These are phyloP conservation scores for Trypoxylon attenuatum DNA, from an alignment of 2,888 invertebrate species.

Conservation along the genomic window DNA sequence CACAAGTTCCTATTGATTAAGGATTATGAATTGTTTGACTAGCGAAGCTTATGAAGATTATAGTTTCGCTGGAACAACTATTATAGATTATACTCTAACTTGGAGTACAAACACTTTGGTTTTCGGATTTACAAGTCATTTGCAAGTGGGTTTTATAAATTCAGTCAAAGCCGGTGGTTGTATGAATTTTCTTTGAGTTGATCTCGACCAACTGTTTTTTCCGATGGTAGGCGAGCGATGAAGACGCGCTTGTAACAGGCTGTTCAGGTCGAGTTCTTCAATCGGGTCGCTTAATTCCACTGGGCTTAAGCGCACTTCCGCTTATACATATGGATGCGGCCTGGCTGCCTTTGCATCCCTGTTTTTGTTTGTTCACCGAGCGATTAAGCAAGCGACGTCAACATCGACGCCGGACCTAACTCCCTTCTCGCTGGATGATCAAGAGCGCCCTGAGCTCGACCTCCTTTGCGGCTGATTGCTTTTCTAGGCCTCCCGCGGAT, in stretches of 20 bases:
- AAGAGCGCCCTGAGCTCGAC: not conserved
- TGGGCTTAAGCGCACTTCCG: constrained; percentile 16
- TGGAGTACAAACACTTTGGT: too few relatives aligned
- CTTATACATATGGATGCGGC: constrained; percentile 31
- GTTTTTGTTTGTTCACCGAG: constrained; percentile 30
- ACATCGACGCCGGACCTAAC: not conserved
- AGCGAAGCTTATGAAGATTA: too few relatives aligned
- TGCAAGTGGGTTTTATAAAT: too few relatives aligned
- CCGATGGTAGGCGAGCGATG: not conserved
- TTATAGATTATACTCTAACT: too few relatives aligned
- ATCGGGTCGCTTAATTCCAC: constrained; percentile 22
- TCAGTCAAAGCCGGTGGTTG: too few relatives aligned
- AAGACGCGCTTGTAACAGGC: not conserved
- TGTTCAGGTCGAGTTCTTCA: constrained; percentile 12
- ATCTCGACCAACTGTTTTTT: not conserved
- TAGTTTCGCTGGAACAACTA: too few relatives aligned
- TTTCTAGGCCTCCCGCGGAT: not conserved
- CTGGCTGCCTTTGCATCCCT: not conserved
- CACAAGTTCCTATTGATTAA: too few relatives aligned
- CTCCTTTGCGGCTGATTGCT: not conserved
- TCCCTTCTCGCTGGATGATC: constrained; percentile 9
- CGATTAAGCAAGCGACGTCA: constrained; percentile 21
- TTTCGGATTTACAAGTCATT: too few relatives aligned
- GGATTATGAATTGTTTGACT: too few relatives aligned
- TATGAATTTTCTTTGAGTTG: not conserved